Evolutionary conservation across 2,888 invertebrate genomes (phyloP).

Genomic region (Ennomos fuscantarius): DNA sequence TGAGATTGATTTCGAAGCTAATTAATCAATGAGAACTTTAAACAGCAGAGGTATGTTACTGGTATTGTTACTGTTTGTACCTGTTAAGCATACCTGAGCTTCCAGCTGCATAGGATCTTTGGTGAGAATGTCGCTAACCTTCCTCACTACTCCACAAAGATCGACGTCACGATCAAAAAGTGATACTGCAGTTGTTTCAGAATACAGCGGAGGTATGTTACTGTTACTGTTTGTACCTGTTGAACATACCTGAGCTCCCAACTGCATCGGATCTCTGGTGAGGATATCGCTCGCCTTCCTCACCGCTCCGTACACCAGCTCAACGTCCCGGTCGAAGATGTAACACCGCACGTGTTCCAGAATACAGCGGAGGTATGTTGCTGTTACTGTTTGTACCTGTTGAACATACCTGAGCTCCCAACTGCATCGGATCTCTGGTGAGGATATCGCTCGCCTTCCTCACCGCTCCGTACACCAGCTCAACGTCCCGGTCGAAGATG

Average conservation of each 20-base stretch:
- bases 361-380: conserved; percentile 93
- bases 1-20: no score
- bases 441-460: conserved; percentile 94
- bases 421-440: conserved; percentile 93
- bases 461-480: conserved; percentile 93
- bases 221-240: no score
- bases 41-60: no score
- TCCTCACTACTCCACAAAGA: conserved; percentile 92
- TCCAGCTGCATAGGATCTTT: conserved; percentile 95
- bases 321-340: conserved; percentile 93
- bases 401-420: no score
- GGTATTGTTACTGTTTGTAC: no score
- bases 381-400: conserved; percentile 93
- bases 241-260: conserved; percentile 88
- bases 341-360: conserved; percentile 94
- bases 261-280: conserved; percentile 87
- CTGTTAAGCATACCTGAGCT: no score
- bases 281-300: conserved; percentile 94
- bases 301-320: conserved; percentile 93
- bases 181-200: conserved; percentile 94
- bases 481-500: conserved; percentile 92
- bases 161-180: conserved; percentile 93
- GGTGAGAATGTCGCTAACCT: conserved; percentile 93
- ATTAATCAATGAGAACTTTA: no score
- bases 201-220: conserved; percentile 90